Conservation (phyloP, 2,113 vertebrate species). For the Abramis brama region DNA sequence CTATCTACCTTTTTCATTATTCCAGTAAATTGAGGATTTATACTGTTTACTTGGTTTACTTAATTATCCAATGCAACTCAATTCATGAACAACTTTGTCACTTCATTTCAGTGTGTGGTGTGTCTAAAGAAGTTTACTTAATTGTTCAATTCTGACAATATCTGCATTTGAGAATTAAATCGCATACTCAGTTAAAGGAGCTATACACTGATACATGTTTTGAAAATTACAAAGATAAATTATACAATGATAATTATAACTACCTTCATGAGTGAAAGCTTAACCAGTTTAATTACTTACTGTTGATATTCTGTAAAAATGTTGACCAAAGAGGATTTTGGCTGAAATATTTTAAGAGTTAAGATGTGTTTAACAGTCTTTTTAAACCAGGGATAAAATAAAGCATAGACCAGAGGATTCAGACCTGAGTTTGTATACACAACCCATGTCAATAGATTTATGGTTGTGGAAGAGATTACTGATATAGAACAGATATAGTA, state of each 20-base stretch:
- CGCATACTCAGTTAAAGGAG: not conserved
- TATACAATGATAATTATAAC: no score
- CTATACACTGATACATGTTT: not conserved
- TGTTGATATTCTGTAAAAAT: not conserved
- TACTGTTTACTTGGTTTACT: not conserved
- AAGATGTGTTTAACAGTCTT: not conserved
- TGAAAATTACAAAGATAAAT: not conserved
- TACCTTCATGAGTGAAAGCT: no score
- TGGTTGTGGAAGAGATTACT: not conserved
- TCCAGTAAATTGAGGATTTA: not conserved
- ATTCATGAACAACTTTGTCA: not conserved
- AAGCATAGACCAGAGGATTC: constrained; percentile 12
- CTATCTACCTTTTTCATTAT: not conserved
- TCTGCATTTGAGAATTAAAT: not conserved
- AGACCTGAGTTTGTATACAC: not conserved
- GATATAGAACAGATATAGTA: not conserved
- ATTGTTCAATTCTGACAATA: not conserved
- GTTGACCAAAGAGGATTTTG: not conserved
- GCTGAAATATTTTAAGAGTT: not conserved
- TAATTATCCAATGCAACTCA: not conserved
- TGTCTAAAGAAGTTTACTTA: not conserved
- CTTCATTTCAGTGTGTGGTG: not conserved
- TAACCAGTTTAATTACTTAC: no score
- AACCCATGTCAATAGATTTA: not conserved
- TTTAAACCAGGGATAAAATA: constrained; percentile 29